Base-by-base conservation (phyloP, 2,888 invertebrate genomes). In the Cephus spinipes region DNA sequence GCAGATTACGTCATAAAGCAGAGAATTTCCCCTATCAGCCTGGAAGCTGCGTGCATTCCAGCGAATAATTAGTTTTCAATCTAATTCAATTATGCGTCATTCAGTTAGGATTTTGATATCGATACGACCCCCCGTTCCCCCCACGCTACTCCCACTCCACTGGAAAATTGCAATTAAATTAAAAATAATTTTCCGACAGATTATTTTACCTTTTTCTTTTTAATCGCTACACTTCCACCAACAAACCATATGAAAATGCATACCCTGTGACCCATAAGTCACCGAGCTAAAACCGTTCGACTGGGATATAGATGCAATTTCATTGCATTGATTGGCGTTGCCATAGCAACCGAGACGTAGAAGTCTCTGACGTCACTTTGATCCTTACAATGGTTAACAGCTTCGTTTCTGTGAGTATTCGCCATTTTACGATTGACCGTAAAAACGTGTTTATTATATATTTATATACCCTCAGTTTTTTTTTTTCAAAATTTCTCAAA, bases 261-360 rank as follows among this genome's bases (percentile, higher is more conserved):
- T 68, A n/a, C 76, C 32, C 74, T 68, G 30, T 55, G 34, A 68
- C 74, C 31, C n/a, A 55, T 73, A 68, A 33, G 11, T 77, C 11
- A 55, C 34, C 73, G 31, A 23, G 31, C 68, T 30, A 34, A 69
- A 23, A 55, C 1, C 15, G 23, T 9, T 2, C 15, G 9, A 9
- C 55, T 55, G 34, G 76, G 81, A 87, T 85, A 86, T 85, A 89
- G 86, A 88, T 87, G 83, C 85, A 85, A 87, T 88, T 87, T 84
- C 85, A 84, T 85, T 86, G 55, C 85, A 85, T 85, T 87, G 88
- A 88, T 88, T 86, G 86, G 81, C 84, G 85, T 87, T 79, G 84
- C 82, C 84, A 85, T 83, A 83, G 81, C 84, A 80, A 86, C 86
- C 78, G 73, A 82, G 82, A 84, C 80, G 79, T 79, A 77, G 81